Evolutionary conservation across 2,888 invertebrate genomes (phyloP).

Genomic region (Laspeyria flexula): DNA sequence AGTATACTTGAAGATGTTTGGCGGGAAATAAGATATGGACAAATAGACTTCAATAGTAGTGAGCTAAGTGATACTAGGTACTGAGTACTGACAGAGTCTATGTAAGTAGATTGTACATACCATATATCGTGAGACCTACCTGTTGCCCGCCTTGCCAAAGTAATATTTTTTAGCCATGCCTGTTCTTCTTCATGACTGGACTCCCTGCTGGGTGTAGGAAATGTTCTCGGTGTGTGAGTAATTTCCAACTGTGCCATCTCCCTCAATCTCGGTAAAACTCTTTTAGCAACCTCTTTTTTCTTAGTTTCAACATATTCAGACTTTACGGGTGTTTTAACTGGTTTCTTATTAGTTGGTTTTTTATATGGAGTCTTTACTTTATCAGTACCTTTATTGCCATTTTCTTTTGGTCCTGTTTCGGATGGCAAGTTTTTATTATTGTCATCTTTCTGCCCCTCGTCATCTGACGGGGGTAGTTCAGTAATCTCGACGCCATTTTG

Average conservation of each 20-base stretch:
- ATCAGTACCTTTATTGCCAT: background rate
- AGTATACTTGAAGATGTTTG: too few species aligned
- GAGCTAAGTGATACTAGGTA: too few species aligned
- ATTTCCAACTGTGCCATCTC: constrained; percentile 86
- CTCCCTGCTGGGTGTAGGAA: constrained; percentile 93
- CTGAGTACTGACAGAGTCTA: too few species aligned
- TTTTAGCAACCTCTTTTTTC: constrained; percentile 64
- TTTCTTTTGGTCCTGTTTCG: constrained; percentile 16
- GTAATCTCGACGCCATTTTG: constrained; percentile 51
- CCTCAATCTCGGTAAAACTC: constrained; percentile 85
- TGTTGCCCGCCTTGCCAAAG: constrained; percentile 88
- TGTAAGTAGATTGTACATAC: too few species aligned
- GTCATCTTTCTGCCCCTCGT: constrained; percentile 36
- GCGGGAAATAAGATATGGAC: too few species aligned
- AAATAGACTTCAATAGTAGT: too few species aligned
- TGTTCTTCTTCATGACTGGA: constrained; percentile 90
- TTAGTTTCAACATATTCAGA: constrained; percentile 73
- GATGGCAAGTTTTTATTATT: constrained; percentile 22
- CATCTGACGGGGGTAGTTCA: constrained; percentile 54
- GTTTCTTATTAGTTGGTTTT: constrained; percentile 23
- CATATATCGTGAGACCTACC: constrained; percentile 59
- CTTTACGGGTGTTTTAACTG: constrained; percentile 55
- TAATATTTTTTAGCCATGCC: constrained; percentile 93
- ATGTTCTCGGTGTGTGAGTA: constrained; percentile 90
- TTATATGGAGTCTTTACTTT: background rate